Evolutionary conservation across 2,888 invertebrate species (phyloP).

Genomic region (Ceratothoa steindachneri): DNA sequence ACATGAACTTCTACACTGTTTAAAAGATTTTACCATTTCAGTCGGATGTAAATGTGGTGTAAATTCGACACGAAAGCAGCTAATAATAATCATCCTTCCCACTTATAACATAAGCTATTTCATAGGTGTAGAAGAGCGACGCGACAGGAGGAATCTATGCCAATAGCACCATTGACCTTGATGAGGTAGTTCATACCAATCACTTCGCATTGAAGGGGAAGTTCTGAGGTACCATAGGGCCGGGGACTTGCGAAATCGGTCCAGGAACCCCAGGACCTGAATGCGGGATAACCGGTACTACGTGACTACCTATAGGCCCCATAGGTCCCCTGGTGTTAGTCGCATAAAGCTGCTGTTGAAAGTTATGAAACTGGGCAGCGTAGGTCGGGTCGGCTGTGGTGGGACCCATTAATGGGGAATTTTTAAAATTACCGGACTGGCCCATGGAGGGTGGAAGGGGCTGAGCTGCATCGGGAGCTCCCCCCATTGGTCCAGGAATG

Average conservation of each 20-base stretch:
- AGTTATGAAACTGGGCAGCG: constrained; percentile 91
- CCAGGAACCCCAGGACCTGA: constrained; percentile 32
- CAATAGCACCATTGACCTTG: constrained; percentile 43
- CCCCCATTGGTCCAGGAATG: constrained; percentile 51
- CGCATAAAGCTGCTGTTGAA: constrained; percentile 90
- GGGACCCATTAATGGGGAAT: constrained; percentile 71
- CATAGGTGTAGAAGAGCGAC: neutral
- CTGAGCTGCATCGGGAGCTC: constrained; percentile 62
- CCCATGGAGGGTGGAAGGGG: constrained; percentile 75
- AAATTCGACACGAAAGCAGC: too few species aligned
- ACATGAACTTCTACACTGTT: neutral
- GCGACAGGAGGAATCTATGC: constrained; percentile 8
- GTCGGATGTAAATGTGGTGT: too few species aligned
- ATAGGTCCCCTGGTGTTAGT: constrained; percentile 63
- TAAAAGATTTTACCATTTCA: too few species aligned
- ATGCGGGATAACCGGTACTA: constrained; percentile 27
- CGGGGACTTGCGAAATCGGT: constrained; percentile 40
- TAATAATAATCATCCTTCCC: too few species aligned
- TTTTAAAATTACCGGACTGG: constrained; percentile 66
- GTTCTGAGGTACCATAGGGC: constrained; percentile 41
- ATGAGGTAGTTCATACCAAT: constrained; percentile 37
- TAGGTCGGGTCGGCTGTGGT: constrained; percentile 83
- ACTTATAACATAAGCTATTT: neutral
- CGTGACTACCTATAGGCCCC: constrained; percentile 28
- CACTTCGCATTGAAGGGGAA: constrained; percentile 46